Percentiles rank a stretch among this genome's conserved stretches.
Evolutionary conservation across 2,888 invertebrate species (phyloP).

Genomic region (Andrena minutula): DNA sequence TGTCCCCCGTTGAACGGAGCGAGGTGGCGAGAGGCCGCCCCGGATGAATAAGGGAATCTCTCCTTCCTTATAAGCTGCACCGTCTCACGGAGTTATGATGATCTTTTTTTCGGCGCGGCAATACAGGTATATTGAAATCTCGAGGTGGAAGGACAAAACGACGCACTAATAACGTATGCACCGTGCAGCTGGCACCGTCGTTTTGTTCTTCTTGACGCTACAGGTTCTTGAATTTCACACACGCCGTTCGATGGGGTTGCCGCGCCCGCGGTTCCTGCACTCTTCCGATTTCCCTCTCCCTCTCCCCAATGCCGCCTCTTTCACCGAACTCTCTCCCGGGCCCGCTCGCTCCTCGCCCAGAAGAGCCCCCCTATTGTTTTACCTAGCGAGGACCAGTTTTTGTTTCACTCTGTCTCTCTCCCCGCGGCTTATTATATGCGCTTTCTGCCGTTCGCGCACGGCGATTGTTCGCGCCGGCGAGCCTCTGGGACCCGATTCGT

Average conservation of each 20-base stretch:
- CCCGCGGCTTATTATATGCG: slow-evolving; percentile 81
- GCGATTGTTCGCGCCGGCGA: slow-evolving; percentile 75
- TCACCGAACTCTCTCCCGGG: slow-evolving; percentile 39
- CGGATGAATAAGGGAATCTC: slow-evolving; percentile 33
- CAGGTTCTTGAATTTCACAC: slow-evolving; percentile 83
- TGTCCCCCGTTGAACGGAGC: neutral
- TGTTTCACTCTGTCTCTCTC: slow-evolving; percentile 76
- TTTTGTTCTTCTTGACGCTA: slow-evolving; percentile 77
- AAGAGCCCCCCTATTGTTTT: slow-evolving; percentile 80
- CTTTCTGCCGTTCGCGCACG: slow-evolving; percentile 72
- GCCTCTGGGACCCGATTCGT: slow-evolving; percentile 62
- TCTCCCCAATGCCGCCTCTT: slow-evolving; percentile 19
- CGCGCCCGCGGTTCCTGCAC: slow-evolving; percentile 34
- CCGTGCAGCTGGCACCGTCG: slow-evolving; percentile 73
- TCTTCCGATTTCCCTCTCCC: slow-evolving; percentile 11
- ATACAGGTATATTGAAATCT: slow-evolving; percentile 52
- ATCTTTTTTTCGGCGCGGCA: slow-evolving; percentile 50
- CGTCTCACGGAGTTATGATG: slow-evolving; percentile 58
- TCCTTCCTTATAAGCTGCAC: slow-evolving; percentile 13
- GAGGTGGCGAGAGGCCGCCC: slow-evolving; percentile 20
- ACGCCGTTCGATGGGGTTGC: slow-evolving; percentile 69
- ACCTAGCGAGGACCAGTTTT: slow-evolving; percentile 83
- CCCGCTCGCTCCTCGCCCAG: slow-evolving; percentile 54
- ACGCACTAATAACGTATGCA: slow-evolving; percentile 72
- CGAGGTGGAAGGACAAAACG: slow-evolving; percentile 63